Evolutionary conservation across 2,888 invertebrate genomes (phyloP).

Genomic region (Xestoiulus laeticollis): DNA sequence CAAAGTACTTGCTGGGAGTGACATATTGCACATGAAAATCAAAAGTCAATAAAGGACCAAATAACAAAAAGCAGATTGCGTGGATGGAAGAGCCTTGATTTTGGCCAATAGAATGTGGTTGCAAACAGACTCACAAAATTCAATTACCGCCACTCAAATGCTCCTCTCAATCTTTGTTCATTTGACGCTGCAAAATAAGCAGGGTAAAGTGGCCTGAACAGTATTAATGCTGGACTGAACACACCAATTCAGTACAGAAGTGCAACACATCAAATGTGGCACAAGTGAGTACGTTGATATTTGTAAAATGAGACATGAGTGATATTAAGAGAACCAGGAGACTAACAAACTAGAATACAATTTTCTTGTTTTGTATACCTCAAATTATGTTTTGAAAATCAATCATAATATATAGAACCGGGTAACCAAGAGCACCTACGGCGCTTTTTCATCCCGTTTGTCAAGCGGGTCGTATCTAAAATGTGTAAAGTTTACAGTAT

Average conservation of each 20-base stretch:
- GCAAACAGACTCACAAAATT: background rate
- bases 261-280: background rate
- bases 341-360: too few relatives aligned
- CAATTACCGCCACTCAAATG: background rate
- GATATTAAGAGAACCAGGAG: too few relatives aligned
- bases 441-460: too few relatives aligned
- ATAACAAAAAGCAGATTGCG: background rate
- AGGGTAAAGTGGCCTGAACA: background rate
- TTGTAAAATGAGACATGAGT: too few relatives aligned
- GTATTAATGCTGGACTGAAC: background rate
- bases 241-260: background rate
- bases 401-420: too few relatives aligned
- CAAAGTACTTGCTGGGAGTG: background rate
- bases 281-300: too few relatives aligned
- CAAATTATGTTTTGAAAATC: too few relatives aligned
- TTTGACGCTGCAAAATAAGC: background rate
- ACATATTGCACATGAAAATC: constrained; percentile 6
- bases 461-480: too few relatives aligned
- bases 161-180: constrained; percentile 16
- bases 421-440: too few relatives aligned
- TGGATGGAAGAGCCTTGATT: background rate
- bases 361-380: too few relatives aligned
- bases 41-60: constrained; percentile 19
- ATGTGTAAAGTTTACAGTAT: too few relatives aligned
- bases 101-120: background rate